These are phyloP conservation scores for Vireo griseus DNA, from an alignment of 2,797 vertebrate species.

Conservation along the genomic window DNA sequence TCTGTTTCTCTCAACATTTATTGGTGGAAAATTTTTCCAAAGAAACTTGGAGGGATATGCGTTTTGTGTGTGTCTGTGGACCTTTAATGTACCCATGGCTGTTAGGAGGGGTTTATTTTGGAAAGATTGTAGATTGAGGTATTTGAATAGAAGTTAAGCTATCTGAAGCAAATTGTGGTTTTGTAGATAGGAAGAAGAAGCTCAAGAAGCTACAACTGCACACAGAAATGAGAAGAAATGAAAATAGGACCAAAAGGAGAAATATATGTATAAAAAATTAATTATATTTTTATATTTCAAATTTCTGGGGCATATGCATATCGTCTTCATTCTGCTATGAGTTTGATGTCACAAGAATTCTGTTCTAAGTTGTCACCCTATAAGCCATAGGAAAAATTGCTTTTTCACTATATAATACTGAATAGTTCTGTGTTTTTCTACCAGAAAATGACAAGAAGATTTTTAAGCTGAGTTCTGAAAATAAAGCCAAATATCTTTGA, in stretches of 20 bases:
- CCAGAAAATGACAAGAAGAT: background rate
- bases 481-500: background rate
- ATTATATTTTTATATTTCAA: background rate
- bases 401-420: background rate
- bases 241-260: background rate
- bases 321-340: background rate
- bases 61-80: background rate
- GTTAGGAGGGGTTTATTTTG: background rate
- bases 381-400: background rate
- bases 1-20: background rate
- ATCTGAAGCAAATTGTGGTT: background rate
- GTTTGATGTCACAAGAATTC: background rate
- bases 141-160: background rate
- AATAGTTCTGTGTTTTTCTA: background rate
- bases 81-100: accelerated
- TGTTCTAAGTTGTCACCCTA: background rate
- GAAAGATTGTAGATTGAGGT: background rate
- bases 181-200: background rate
- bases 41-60: background rate
- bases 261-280: background rate
- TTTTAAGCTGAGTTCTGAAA: background rate
- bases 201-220: background rate
- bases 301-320: background rate
- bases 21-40: background rate
- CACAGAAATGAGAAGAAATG: background rate